These are phyloP conservation scores for Tubulanus polymorphus DNA, from an alignment of 2,888 invertebrate genomes.

Conservation along the genomic window DNA sequence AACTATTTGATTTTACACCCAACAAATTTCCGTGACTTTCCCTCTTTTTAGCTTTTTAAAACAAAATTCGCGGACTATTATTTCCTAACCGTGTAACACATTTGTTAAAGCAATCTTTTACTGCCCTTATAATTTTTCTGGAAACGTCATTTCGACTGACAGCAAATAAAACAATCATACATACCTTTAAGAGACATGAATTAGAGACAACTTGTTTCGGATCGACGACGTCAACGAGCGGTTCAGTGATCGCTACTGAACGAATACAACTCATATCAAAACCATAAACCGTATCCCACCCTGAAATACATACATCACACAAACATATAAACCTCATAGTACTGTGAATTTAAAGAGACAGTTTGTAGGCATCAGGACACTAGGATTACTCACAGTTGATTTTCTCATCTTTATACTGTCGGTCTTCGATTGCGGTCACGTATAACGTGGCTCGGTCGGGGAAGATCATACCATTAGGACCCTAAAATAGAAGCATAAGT, in stretches of 20 bases:
- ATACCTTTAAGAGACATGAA: constrained; percentile 79
- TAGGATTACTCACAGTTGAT: constrained; percentile 75
- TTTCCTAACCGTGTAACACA: too few relatives aligned
- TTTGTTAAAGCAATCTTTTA: too few relatives aligned
- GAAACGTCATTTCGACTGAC: too few relatives aligned
- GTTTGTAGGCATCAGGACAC: not conserved
- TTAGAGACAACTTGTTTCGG: constrained; percentile 97
- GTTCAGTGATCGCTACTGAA: constrained; percentile 96
- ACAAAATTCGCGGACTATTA: too few relatives aligned
- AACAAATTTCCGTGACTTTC: too few relatives aligned
- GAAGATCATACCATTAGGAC: constrained; percentile 85
- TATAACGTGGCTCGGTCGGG: constrained; percentile 89
- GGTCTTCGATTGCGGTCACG: constrained; percentile 78
- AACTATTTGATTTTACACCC: too few relatives aligned
- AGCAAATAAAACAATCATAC: too few relatives aligned
- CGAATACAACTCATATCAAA: constrained; percentile 99
- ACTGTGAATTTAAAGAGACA: not conserved
- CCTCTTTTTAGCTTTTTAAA: too few relatives aligned
- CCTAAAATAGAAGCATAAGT: constrained; percentile 45
- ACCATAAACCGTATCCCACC: constrained; percentile 99
- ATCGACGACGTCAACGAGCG: constrained; percentile 97
- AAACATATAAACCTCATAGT: not conserved
- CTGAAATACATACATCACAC: constrained; percentile 31
- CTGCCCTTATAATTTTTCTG: too few relatives aligned
- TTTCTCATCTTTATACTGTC: constrained; percentile 99